Evolutionary conservation across 2,797 vertebrate genomes (phyloP).

Genomic region (Cyclopterus lumpus): DNA sequence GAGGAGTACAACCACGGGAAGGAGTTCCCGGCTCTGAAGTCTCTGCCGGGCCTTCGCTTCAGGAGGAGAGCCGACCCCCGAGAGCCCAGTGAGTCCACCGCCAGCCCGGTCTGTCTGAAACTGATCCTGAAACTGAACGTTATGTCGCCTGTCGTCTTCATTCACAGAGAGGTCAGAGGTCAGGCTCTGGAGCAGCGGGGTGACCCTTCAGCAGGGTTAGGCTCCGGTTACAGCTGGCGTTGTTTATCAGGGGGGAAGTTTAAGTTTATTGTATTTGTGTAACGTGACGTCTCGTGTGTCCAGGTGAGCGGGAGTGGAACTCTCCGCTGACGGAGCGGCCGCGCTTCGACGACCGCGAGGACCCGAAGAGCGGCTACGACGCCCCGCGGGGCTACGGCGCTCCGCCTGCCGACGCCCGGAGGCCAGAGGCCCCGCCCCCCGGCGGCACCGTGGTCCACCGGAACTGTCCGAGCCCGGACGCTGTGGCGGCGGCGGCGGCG

Average conservation of each 20-base stretch:
- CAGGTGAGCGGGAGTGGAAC: constrained; percentile 78
- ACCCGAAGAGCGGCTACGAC: constrained; percentile 80
- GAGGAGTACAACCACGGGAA: constrained; percentile 82
- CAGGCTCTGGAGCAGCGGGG: constrained; percentile 31
- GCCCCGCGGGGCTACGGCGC: constrained; percentile 56
- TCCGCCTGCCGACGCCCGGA: constrained; percentile 52
- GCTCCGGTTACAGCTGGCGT: too few relatives aligned
- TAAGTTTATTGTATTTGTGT: too few relatives aligned
- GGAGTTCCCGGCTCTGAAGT: constrained; percentile 76
- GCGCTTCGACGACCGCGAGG: constrained; percentile 64
- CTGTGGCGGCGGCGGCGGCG: not conserved
- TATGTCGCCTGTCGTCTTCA: constrained; percentile 27
- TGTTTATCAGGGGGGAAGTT: too few relatives aligned
- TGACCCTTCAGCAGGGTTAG: constrained; percentile 43
- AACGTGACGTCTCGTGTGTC: constrained; percentile 18
- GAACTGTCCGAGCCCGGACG: not conserved
- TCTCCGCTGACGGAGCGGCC: constrained; percentile 78
- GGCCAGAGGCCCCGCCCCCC: constrained; percentile 83
- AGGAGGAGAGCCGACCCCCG: constrained; percentile 66
- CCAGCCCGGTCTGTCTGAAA: not conserved
- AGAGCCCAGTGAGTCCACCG: constrained; percentile 64
- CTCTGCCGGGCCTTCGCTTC: constrained; percentile 73
- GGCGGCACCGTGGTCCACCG: constrained; percentile 51
- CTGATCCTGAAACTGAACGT: not conserved
- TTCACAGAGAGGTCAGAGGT: constrained; percentile 44